A percentile compares a stretch with the other conserved stretches of the same genome.
phyloP scores from a whole-genome alignment of 1,140 invertebrate genomes.

The Elymnias hypermnestra region DNA sequence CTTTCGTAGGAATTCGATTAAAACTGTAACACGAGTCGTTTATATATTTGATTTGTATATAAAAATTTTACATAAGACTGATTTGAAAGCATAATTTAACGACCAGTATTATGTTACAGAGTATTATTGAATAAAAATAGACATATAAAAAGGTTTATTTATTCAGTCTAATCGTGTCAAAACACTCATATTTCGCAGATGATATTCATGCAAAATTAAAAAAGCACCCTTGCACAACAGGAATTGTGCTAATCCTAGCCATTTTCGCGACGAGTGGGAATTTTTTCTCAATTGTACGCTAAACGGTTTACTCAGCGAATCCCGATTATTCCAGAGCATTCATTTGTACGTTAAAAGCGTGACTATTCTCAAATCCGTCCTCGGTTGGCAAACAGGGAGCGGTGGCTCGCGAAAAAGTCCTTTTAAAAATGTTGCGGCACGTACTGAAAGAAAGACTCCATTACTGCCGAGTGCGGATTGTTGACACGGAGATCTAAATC shows the following conservation, averaged over 20 bases:
- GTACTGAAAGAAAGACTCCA: constrained; percentile 64
- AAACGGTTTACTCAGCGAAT: constrained; percentile 60
- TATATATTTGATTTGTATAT: too few species aligned
- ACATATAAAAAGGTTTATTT: too few species aligned
- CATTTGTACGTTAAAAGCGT: constrained; percentile 69
- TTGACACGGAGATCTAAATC: constrained; percentile 63
- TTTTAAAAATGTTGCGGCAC: constrained; percentile 74
- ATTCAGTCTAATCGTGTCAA: too few species aligned
- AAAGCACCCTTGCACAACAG: neutral
- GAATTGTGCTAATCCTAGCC: constrained; percentile 13
- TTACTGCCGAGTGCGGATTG: constrained; percentile 60
- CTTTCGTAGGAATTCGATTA: too few species aligned
- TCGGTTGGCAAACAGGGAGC: constrained; percentile 56
- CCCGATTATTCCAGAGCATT: constrained; percentile 61
- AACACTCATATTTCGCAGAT: neutral
- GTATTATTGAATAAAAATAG: too few species aligned
- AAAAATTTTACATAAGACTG: too few species aligned
- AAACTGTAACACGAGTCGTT: too few species aligned
- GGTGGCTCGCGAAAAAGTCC: constrained; percentile 71
- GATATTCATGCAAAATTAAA: neutral
- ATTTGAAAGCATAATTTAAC: too few species aligned
- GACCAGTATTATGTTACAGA: too few species aligned
- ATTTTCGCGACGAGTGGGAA: constrained; percentile 25
- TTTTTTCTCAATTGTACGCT: constrained; percentile 40
- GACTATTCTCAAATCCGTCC: constrained; percentile 53